Evolutionary conservation across 2,113 vertebrate species (phyloP).

Genomic region (Syngnathus scovelli): DNA sequence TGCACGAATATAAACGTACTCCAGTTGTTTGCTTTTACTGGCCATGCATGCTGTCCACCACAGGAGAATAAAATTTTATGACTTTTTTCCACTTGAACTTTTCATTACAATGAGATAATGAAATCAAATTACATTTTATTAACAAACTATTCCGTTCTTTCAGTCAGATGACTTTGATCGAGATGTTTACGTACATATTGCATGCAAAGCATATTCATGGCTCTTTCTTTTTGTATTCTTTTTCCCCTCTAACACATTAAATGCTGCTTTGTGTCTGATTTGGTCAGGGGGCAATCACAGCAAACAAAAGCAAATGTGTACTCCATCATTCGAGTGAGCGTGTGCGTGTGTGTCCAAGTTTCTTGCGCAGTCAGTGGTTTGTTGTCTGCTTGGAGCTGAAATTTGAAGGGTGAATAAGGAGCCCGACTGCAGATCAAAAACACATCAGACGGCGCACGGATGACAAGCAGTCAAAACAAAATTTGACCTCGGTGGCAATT

Average conservation of each 20-base stretch:
- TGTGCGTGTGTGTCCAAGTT: constrained; percentile 12
- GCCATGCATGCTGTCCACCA: constrained; percentile 45
- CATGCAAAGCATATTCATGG: constrained; percentile 17
- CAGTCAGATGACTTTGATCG: constrained; percentile 31
- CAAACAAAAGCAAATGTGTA: constrained; percentile 13
- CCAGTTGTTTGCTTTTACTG: constrained; percentile 55
- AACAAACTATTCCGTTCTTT: constrained; percentile 34
- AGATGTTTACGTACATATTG: constrained; percentile 13
- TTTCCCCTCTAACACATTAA: constrained; percentile 13
- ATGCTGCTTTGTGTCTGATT: constrained; percentile 20
- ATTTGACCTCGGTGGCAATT: constrained; percentile 61
- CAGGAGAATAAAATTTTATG: constrained; percentile 57
- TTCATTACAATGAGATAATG: constrained; percentile 34
- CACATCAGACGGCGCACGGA: constrained; percentile 40
- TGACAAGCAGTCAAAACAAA: constrained; percentile 67
- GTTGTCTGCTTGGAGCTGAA: constrained; percentile 25
- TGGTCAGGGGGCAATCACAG: constrained; percentile 25
- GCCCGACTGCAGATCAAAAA: constrained; percentile 51
- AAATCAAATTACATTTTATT: constrained; percentile 32
- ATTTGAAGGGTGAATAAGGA: constrained; percentile 49
- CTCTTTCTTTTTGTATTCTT: constrained; percentile 4
- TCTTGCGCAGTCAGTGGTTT: constrained; percentile 26
- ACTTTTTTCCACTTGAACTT: constrained; percentile 46
- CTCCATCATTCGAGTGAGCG: constrained; percentile 19
- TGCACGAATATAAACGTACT: constrained; percentile 47